These are phyloP conservation scores for Tyria jacobaeae DNA, from an alignment of 2,888 invertebrate genomes.

Conservation along the genomic window DNA sequence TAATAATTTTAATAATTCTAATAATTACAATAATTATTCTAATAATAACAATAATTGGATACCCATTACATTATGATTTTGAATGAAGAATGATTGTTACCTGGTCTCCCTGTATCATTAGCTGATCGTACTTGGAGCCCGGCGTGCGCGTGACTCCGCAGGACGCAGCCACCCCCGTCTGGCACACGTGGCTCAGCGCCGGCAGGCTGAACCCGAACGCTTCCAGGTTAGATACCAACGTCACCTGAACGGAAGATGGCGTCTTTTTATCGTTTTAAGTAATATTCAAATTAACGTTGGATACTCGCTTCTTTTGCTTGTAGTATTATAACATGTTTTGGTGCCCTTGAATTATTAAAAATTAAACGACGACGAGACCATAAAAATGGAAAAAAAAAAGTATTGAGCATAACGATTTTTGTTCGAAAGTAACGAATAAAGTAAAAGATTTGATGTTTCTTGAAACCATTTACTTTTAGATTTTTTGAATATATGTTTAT, in stretches of 20 bases:
- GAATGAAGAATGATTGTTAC: slow-evolving; percentile 69
- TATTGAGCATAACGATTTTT: not conserved
- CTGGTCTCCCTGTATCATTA: slow-evolving; percentile 97
- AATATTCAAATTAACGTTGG: not conserved
- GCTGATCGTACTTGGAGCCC: slow-evolving; percentile 90
- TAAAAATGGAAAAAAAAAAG: no score
- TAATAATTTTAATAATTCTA: no score
- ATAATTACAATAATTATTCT: not conserved
- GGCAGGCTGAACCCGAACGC: slow-evolving; percentile 93
- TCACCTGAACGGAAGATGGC: slow-evolving; percentile 86
- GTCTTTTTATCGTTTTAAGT: not conserved
- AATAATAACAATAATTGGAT: not conserved
- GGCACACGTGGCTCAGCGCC: slow-evolving; percentile 93
- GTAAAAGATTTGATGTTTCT: slow-evolving; percentile 3
- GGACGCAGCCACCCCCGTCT: slow-evolving; percentile 94
- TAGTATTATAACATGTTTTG: no score
- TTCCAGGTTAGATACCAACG: slow-evolving; percentile 95
- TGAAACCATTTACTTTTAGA: not conserved
- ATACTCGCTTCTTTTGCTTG: not conserved
- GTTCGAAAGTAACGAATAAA: slow-evolving; percentile 5
- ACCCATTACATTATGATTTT: no score
- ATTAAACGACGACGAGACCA: no score
- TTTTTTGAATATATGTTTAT: not conserved
- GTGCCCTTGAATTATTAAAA: no score
- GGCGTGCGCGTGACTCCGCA: slow-evolving; percentile 92